Evolutionary conservation across 1,140 invertebrate genomes (phyloP).

Genomic region (Anadara kagoshimensis): DNA sequence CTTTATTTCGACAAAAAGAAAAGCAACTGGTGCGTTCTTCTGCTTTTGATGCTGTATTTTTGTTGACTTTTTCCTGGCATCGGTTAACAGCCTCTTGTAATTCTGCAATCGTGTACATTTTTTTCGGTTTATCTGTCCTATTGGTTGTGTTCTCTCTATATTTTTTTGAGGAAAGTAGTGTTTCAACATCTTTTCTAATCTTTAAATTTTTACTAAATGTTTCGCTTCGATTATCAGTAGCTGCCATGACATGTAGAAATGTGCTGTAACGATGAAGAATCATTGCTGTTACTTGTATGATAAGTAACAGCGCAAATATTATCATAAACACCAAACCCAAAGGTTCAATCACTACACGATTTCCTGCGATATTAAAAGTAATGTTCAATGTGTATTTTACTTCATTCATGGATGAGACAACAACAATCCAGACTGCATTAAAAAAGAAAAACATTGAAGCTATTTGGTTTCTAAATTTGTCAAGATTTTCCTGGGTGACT

Average conservation of each 20-base stretch:
- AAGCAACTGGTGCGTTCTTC: no score
- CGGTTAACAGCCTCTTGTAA: no score
- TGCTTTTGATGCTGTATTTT: no score
- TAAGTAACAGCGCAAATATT: conserved; percentile 96
- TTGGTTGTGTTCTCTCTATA: no score
- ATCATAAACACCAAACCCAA: conserved; percentile 98
- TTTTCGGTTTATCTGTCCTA: no score
- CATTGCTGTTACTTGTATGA: conserved; percentile 98
- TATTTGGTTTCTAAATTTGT: conserved; percentile 92
- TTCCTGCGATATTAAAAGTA: conserved; percentile 63
- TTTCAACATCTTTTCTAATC: not conserved
- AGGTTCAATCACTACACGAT: conserved; percentile 80
- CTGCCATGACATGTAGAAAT: conserved; percentile 94
- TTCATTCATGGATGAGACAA: conserved; percentile 93
- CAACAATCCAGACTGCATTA: conserved; percentile 97
- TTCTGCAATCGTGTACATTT: no score
- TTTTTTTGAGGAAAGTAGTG: no score
- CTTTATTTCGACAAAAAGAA: no score
- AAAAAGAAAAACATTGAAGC: conserved; percentile 98
- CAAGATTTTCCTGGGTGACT: conserved; percentile 83
- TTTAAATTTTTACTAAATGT: not conserved
- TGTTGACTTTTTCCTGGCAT: no score
- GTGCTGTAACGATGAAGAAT: conserved; percentile 99
- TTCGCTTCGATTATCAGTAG: conserved; percentile 3
- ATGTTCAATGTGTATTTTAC: conserved; percentile 84